Base-by-base conservation (phyloP, 1,140 invertebrate species). In the Choristoneura fumiferana region DNA sequence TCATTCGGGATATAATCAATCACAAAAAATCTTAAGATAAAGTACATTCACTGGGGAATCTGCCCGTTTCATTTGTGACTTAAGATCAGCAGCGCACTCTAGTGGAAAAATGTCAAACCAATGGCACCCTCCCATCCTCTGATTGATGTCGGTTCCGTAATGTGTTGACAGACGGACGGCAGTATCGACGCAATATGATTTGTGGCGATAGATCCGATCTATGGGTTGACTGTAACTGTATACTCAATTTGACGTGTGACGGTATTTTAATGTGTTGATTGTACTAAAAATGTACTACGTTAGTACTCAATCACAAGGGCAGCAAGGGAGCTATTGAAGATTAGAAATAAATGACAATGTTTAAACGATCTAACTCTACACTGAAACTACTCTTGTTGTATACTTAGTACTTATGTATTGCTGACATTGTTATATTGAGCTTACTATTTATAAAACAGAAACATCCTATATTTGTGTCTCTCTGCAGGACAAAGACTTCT, bases 51-150 rank as follows among this genome's bases (percentile, higher is more conserved):
- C 9, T 49, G 43, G 22, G n/a, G 18, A 9, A 49, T 49, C 43
- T 49, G 18, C 5, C 22, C 18, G 1, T 12, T 37, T 37, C 3
- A 3, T 49, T 17, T 49, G 6, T 29, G 22, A 17, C 12, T 43
- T 43, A 18, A 49, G 17, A 33, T 22, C 43, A 49, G 17, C 18
- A 49, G 18, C 22, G 43, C 43, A 49, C 29, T 49, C 43, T 49
- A 22, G 43, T 12, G 43, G 43, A 49, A 49, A 49, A 49, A 49
- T 49, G 43, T 49, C 43, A 49, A 49, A 22, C 43, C 43, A 17
- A 49, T 49, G 12, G 43, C 43, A 17, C 22, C 12, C n/a, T 10
- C 17, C 43, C 40, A n/a, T 40, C 15, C 40, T 14, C 43, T 49
- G 43, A 49, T 49, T 49, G 43, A 49, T 49, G 43, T 49, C 43